Evolutionary conservation across 2,888 invertebrate genomes (phyloP), one percentile per base, ranked within the genome.

Genomic region (Tipula helvola): DNA sequence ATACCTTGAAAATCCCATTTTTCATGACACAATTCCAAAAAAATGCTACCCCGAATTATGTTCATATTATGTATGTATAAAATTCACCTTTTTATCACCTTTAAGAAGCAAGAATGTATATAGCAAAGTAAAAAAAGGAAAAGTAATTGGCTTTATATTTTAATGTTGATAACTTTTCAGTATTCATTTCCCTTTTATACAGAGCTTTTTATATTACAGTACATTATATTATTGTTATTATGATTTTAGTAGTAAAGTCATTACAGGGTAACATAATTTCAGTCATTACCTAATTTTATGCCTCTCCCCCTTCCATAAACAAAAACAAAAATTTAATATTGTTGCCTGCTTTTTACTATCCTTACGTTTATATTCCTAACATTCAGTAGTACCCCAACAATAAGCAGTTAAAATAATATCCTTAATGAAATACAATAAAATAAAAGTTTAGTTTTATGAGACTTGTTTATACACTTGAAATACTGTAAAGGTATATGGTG

Each of bases 11-110:
- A 71, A 28, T 71, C 71, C 71, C 28, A 71, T 71, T 28, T 28
- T 71, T 71, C 71, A 71, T 28, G 71, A 71, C 71, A 71, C 71
- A 71, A 71, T 71, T 71, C 7, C 12, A 28, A 71, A 3, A 52
- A 52, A 52, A 52, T 8, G 5, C 28, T 52, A 52, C 71, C 12
- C 71, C 10, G 28, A 16, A 52, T 52, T 52, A 52, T 28, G 28
- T 71, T 8, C 28, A 10, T 71, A 71, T 28, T 28, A 28, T 28
- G 2, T 28, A 28, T 28, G 28, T 71, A 71, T 71, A 71, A 71
- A 71, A 71, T 71, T 71, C 71, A 71, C 71, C 71, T 71, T 71
- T 71, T 71, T 71, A 71, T 71, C 71, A 71, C 71, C 71, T 71
- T 71, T 71, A 71, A 71, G 71, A 28, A 71, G 71, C 28, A 28